These are phyloP conservation scores for Drosophila sulfurigaster DNA, from an alignment of 1,140 invertebrate genomes.

Conservation along the genomic window DNA sequence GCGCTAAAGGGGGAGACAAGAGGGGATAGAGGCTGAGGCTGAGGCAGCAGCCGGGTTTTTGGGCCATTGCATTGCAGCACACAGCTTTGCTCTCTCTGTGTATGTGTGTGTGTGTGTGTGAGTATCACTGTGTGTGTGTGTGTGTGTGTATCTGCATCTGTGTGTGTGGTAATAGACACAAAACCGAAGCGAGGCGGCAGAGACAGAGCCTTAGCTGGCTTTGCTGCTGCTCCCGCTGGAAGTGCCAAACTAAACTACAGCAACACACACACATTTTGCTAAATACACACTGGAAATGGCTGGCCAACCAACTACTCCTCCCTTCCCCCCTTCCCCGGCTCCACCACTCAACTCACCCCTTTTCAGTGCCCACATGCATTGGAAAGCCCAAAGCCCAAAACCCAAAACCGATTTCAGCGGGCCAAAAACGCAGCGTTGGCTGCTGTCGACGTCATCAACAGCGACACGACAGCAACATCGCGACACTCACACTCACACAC, in stretches of 20 bases:
- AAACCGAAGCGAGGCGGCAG: conserved; percentile 48
- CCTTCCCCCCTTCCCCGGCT: neutral
- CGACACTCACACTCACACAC: conserved; percentile 5
- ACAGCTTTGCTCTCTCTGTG: neutral
- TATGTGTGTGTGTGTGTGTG: conserved; percentile 11
- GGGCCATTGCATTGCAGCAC: no score
- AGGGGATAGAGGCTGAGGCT: no score
- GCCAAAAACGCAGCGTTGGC: no score
- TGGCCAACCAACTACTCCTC: conserved; percentile 11
- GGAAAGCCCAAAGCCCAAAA: conserved; percentile 65
- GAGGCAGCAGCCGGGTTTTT: no score
- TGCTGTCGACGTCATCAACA: conserved; percentile 14
- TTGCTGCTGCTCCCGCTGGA: conserved; percentile 46
- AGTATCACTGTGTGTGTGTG: conserved; percentile 37
- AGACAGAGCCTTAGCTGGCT: conserved; percentile 41
- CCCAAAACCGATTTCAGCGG: conserved; percentile 29
- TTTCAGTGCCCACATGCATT: conserved; percentile 62
- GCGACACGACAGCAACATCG: conserved; percentile 2
- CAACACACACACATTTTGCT: conserved; percentile 59
- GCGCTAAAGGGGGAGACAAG: neutral
- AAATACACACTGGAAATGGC: conserved; percentile 81
- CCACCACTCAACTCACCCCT: neutral
- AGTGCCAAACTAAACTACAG: conserved; percentile 74
- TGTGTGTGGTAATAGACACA: conserved; percentile 58
- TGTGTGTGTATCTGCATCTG: conserved; percentile 29